Evolutionary conservation across 1,140 invertebrate species (phyloP).

Genomic region (Procambarus clarkii): DNA sequence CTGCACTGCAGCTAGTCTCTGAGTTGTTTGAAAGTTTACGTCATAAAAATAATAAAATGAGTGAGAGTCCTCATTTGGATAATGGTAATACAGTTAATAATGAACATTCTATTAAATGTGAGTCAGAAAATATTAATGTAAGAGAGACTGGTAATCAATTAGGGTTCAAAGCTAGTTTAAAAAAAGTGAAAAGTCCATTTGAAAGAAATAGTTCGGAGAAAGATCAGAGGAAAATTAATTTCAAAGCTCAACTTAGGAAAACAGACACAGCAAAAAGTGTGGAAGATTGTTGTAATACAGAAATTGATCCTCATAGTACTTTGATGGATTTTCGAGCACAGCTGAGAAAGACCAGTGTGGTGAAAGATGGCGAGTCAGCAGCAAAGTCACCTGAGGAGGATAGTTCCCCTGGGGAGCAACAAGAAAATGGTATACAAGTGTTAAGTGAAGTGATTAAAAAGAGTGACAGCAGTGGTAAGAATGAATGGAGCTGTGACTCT

Average conservation of each 20-base stretch:
- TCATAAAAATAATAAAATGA: constrained; percentile 72
- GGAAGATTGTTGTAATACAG: constrained; percentile 78
- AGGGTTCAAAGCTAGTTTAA: constrained; percentile 67
- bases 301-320: constrained; percentile 73
- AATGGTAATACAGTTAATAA: constrained; percentile 72
- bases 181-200: constrained; percentile 63
- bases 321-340: constrained; percentile 87
- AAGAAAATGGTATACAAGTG: constrained; percentile 74
- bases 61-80: constrained; percentile 72
- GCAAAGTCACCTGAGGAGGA: constrained; percentile 43
- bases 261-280: constrained; percentile 75
- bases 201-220: constrained; percentile 65
- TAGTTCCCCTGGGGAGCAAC: constrained; percentile 73
- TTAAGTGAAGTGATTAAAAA: constrained; percentile 76
- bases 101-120: constrained; percentile 72
- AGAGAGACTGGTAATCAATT: constrained; percentile 54
- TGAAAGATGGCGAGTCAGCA: constrained; percentile 40
- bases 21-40: constrained; percentile 79
- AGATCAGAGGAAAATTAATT: constrained; percentile 77
- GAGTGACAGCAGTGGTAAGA: constrained; percentile 74
- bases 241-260: constrained; percentile 78
- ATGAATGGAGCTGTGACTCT: constrained; percentile 28
- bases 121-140: constrained; percentile 56
- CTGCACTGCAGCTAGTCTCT: constrained; percentile 86
- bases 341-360: constrained; percentile 85